Evolutionary conservation across 2,888 invertebrate species (phyloP).

Genomic region (Cybosia mesomella): DNA sequence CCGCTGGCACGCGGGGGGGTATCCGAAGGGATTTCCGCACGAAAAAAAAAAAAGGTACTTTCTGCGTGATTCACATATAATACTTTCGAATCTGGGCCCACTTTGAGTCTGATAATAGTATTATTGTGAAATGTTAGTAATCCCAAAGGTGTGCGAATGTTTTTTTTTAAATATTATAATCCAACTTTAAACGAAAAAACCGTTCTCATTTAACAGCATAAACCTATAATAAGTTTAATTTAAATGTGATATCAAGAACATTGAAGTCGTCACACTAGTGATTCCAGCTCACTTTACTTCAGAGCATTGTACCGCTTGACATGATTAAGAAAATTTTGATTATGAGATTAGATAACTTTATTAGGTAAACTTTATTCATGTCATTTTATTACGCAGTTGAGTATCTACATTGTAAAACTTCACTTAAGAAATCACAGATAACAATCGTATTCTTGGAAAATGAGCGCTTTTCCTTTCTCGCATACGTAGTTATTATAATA

Average conservation of each 20-base stretch:
- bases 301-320: background rate
- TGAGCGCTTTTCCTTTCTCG: background rate
- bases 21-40: too few species aligned
- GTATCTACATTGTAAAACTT: background rate
- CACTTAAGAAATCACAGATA: conserved; percentile 9
- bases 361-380: conserved; percentile 15
- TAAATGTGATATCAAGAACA: background rate
- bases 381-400: conserved; percentile 16
- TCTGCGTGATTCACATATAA: too few species aligned
- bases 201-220: too few species aligned
- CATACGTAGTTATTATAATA: background rate
- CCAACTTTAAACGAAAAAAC: too few species aligned
- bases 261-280: background rate
- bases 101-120: too few species aligned
- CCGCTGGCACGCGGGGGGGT: too few species aligned
- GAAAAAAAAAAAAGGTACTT: too few species aligned
- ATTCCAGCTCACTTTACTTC: conserved; percentile 5
- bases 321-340: conserved; percentile 22
- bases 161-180: too few species aligned
- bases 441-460: background rate
- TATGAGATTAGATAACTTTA: conserved; percentile 34
- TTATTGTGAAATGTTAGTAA: too few species aligned
- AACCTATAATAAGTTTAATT: too few species aligned
- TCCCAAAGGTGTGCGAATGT: too few species aligned
- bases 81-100: too few species aligned